These are phyloP conservation scores for Sogatella furcifera DNA, from an alignment of 1,140 invertebrate species.

Conservation along the genomic window DNA sequence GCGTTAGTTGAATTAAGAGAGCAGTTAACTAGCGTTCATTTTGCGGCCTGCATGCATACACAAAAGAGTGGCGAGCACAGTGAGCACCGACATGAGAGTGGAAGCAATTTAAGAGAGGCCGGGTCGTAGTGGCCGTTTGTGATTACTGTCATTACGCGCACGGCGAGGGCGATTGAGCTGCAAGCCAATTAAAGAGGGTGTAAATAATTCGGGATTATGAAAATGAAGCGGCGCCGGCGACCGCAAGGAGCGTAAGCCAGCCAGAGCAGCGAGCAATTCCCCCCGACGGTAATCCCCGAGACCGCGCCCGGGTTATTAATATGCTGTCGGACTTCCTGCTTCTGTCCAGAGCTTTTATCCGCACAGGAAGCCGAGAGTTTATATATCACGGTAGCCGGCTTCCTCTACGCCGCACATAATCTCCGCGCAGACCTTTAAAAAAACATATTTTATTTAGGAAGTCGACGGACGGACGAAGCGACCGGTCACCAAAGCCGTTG, in stretches of 20 bases:
- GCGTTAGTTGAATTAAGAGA: too few relatives aligned
- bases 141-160: too few relatives aligned
- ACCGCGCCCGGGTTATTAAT: not conserved
- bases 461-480: not conserved
- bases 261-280: not conserved
- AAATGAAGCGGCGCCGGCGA: not conserved
- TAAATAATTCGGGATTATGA: constrained; percentile 1
- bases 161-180: not conserved
- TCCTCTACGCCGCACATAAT: not conserved
- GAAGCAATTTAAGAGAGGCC: too few relatives aligned
- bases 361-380: constrained; percentile 1
- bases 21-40: too few relatives aligned
- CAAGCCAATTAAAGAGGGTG: not conserved
- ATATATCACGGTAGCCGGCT: not conserved
- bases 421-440: not conserved
- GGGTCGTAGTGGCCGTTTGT: too few relatives aligned
- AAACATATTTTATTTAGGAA: constrained; percentile 2
- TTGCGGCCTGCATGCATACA: too few relatives aligned
- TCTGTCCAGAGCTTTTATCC: constrained; percentile 1
- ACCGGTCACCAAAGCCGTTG: not conserved
- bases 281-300: not conserved
- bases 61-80: too few relatives aligned
- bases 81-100: too few relatives aligned
- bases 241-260: not conserved
- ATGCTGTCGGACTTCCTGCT: constrained; percentile 1